These are phyloP conservation scores for Crepidodera aurea DNA, from an alignment of 2,888 invertebrate species.

Conservation along the genomic window DNA sequence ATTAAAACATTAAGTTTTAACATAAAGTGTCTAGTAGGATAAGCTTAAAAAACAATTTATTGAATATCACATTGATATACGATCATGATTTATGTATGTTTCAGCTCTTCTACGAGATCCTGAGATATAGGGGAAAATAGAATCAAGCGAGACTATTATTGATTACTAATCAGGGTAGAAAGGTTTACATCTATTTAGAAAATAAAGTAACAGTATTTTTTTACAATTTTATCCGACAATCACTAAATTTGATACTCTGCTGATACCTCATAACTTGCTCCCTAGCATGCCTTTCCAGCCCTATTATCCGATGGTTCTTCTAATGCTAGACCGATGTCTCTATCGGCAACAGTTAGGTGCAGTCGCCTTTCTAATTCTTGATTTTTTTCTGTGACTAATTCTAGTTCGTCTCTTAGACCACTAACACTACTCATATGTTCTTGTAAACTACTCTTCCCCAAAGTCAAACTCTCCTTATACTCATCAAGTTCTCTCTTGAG, in stretches of 20 bases:
- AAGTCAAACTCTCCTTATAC: constrained; percentile 83
- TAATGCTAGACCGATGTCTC: constrained; percentile 81
- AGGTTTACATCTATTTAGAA: too few species aligned
- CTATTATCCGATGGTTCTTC: constrained; percentile 91
- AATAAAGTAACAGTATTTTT: too few species aligned
- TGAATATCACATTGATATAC: too few species aligned
- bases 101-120: too few species aligned
- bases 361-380: constrained; percentile 83
- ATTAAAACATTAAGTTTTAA: not conserved
- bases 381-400: constrained; percentile 82
- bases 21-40: too few species aligned
- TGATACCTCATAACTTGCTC: constrained; percentile 73
- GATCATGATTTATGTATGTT: too few species aligned
- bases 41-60: too few species aligned
- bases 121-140: too few species aligned
- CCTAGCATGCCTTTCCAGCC: constrained; percentile 82
- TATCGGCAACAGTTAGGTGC: constrained; percentile 77
- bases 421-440: constrained; percentile 91
- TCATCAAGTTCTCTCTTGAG: constrained; percentile 82
- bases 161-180: too few species aligned
- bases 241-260: constrained; percentile 51
- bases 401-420: constrained; percentile 86
- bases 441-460: constrained; percentile 68
- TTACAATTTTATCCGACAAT: too few species aligned
- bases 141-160: too few species aligned